Evolutionary conservation across 2,113 vertebrate species (phyloP).

Genomic region (Podarcis cretensis): DNA sequence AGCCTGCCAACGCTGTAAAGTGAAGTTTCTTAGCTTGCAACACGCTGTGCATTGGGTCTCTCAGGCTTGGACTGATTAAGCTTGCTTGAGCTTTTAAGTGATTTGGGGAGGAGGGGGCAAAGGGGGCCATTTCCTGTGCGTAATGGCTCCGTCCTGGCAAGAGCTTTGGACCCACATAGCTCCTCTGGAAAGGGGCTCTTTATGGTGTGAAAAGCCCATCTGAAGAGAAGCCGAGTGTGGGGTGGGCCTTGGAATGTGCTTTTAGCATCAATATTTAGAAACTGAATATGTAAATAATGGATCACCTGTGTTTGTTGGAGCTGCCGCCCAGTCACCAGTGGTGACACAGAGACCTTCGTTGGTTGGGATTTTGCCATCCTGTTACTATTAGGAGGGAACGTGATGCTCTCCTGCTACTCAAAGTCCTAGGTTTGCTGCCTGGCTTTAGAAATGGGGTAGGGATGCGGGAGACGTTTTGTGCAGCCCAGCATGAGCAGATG

Average conservation of each 20-base stretch:
- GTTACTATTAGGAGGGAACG: background rate
- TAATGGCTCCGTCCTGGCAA: background rate
- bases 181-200: background rate
- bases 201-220: constrained; percentile 28
- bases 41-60: background rate
- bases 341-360: background rate
- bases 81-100: background rate
- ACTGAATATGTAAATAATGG: constrained; percentile 85
- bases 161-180: constrained; percentile 19
- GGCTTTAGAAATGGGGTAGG: background rate
- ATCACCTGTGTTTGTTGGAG: constrained; percentile 61
- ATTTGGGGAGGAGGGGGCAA: background rate
- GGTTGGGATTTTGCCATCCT: background rate
- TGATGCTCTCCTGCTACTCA: background rate
- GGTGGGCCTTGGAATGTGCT: constrained; percentile 76
- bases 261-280: constrained; percentile 93
- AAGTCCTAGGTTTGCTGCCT: background rate
- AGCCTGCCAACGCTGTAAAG: background rate
- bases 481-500: background rate
- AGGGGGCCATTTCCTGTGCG: background rate
- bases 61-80: background rate
- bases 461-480: background rate
- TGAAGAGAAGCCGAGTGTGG: constrained; percentile 64
- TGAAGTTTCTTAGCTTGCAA: background rate
- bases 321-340: constrained; percentile 25